These are phyloP conservation scores for Sanderia malayensis DNA, from an alignment of 30 jellyfish, hydroid and myxozoan genomes.

Conservation along the genomic window DNA sequence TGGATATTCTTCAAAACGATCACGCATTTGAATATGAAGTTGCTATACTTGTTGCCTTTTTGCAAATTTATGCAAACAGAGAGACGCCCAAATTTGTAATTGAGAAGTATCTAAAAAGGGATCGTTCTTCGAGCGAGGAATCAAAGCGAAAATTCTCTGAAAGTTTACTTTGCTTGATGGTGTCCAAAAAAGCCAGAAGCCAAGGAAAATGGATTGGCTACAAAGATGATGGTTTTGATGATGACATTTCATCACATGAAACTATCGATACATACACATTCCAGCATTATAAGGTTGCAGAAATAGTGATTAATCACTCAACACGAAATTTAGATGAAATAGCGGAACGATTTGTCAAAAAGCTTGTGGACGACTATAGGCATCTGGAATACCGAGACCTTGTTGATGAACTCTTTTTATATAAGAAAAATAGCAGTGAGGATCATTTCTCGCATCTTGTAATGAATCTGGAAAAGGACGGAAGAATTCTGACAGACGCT, in stretches of 20 bases:
- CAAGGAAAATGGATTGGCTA: conserved; percentile 31
- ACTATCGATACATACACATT: conserved; percentile 24
- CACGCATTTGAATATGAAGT: conserved; percentile 40
- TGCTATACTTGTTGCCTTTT: conserved; percentile 46
- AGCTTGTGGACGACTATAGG: conserved; percentile 17
- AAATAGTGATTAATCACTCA: conserved; percentile 43
- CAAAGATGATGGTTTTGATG: neutral
- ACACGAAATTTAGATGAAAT: conserved; percentile 36
- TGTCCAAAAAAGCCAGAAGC: conserved; percentile 39
- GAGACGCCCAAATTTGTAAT: conserved; percentile 49
- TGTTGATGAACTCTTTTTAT: conserved; percentile 27
- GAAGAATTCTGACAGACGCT: conserved; percentile 38
- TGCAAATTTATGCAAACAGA: conserved; percentile 31
- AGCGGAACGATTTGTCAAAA: conserved; percentile 17
- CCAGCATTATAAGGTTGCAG: conserved; percentile 38
- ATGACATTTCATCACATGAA: neutral
- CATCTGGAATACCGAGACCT: conserved; percentile 3
- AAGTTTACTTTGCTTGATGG: conserved; percentile 21
- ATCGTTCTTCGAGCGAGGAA: conserved; percentile 15
- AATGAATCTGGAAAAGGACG: conserved; percentile 21
- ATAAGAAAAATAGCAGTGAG: conserved; percentile 23
- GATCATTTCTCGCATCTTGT: conserved; percentile 41
- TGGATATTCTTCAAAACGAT: conserved; percentile 7
- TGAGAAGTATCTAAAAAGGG: conserved; percentile 19
- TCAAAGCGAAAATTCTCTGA: conserved; percentile 13